These are phyloP conservation scores for Lamellibrachia satsuma DNA, from an alignment of 2,888 invertebrate species.

Conservation along the genomic window DNA sequence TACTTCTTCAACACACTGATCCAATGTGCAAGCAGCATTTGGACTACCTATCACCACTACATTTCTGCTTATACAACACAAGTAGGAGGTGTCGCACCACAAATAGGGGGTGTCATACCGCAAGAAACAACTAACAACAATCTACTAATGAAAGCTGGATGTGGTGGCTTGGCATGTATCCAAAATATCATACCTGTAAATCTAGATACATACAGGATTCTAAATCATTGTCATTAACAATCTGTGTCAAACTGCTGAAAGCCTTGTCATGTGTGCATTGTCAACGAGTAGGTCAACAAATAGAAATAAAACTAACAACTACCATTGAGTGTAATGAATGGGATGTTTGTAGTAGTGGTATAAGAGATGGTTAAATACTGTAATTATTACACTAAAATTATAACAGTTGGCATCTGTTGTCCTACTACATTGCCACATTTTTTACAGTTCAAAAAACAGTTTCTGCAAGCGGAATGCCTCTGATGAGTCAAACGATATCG, in stretches of 20 bases:
- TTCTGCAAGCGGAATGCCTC: background rate
- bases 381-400: background rate
- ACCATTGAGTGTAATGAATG: background rate
- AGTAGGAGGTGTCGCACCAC: background rate
- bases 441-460: background rate
- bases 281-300: background rate
- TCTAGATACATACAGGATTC: background rate
- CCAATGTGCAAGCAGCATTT: background rate
- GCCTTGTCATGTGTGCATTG: background rate
- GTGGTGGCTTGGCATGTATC: background rate
- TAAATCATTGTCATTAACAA: background rate
- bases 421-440: background rate
- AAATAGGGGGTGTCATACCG: background rate
- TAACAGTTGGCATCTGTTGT: background rate
- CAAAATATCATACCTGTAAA: background rate
- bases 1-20: background rate
- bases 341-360: background rate
- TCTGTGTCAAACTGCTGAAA: background rate
- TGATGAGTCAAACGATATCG: background rate
- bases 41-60: background rate
- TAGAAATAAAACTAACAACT: background rate
- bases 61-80: background rate
- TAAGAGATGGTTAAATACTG: background rate
- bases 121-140: background rate
- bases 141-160: background rate